Evolutionary conservation across 1,140 invertebrate species (phyloP).

Genomic region (Lasioglossum baleicum): DNA sequence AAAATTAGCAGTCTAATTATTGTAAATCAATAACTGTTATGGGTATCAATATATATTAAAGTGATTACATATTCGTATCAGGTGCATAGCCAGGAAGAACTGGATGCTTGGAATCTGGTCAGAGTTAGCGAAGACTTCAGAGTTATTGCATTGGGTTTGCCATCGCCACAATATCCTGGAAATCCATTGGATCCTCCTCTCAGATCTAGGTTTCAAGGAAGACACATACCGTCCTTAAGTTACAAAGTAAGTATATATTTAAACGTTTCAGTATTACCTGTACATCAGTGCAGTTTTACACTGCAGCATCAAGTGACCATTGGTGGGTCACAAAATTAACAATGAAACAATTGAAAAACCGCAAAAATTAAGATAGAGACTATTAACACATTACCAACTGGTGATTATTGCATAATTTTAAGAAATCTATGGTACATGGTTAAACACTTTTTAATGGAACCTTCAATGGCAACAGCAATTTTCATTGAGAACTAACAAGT

Average conservation of each 20-base stretch:
- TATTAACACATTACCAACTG: too few species aligned
- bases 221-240: slow-evolving; percentile 85
- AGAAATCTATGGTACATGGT: too few species aligned
- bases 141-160: slow-evolving; percentile 93
- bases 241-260: slow-evolving; percentile 81
- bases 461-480: too few species aligned
- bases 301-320: too few species aligned
- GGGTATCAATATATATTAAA: neutral
- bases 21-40: slow-evolving; percentile 12
- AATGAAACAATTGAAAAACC: too few species aligned
- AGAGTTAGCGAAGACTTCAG: slow-evolving; percentile 95
- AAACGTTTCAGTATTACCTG: neutral
- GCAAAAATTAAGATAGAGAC: too few species aligned
- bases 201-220: slow-evolving; percentile 95
- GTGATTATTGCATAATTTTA: too few species aligned
- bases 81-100: slow-evolving; percentile 88
- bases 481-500: too few species aligned
- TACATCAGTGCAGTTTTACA: too few species aligned
- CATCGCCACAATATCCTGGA: slow-evolving; percentile 92
- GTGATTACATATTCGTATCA: slow-evolving; percentile 72
- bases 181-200: slow-evolving; percentile 97
- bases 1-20: too few species aligned
- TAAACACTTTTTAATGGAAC: too few species aligned
- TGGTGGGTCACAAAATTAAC: too few species aligned
- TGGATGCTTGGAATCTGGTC: slow-evolving; percentile 93